These are phyloP conservation scores for Parazoanthus atlanticus DNA, from an alignment of 92 coral and sea anemone genomes.

Conservation along the genomic window DNA sequence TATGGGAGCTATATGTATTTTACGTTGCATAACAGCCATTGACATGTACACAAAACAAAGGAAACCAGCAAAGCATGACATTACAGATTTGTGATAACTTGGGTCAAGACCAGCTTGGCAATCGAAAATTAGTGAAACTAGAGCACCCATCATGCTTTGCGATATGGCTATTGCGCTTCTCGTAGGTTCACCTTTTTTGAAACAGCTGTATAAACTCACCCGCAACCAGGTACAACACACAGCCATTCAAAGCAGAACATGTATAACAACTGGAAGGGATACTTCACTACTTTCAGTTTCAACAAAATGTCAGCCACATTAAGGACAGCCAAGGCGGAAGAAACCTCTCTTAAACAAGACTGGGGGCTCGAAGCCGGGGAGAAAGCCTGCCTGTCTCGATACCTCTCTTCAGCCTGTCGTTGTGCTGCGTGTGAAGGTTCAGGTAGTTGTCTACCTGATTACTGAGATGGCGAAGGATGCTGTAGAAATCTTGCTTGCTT, in stretches of 20 bases:
- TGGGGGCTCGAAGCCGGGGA: background rate
- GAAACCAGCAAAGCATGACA: too few relatives aligned
- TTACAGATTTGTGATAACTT: too few relatives aligned
- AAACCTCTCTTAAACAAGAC: background rate
- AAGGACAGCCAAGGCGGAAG: background rate
- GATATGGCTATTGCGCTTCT: too few relatives aligned
- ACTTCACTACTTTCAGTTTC: too few relatives aligned
- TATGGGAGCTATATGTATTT: too few relatives aligned
- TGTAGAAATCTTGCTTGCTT: slow-evolving; percentile 35
- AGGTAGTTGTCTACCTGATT: slow-evolving; percentile 24
- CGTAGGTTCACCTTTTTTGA: too few relatives aligned
- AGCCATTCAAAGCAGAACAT: background rate
- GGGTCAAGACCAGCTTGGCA: too few relatives aligned
- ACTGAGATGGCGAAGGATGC: slow-evolving; percentile 16
- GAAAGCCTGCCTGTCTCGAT: slow-evolving; percentile 14
- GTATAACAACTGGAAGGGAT: background rate
- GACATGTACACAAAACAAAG: too few relatives aligned
- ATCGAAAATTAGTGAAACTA: too few relatives aligned
- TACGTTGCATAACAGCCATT: too few relatives aligned
- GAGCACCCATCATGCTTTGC: too few relatives aligned
- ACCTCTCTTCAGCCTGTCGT: slow-evolving; percentile 7
- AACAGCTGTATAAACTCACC: background rate
- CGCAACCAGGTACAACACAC: background rate
- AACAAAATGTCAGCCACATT: background rate
- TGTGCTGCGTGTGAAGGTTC: slow-evolving; percentile 14